Evolutionary conservation across 2,888 invertebrate species (phyloP).

Genomic region (Meghimatium bilineatum): DNA sequence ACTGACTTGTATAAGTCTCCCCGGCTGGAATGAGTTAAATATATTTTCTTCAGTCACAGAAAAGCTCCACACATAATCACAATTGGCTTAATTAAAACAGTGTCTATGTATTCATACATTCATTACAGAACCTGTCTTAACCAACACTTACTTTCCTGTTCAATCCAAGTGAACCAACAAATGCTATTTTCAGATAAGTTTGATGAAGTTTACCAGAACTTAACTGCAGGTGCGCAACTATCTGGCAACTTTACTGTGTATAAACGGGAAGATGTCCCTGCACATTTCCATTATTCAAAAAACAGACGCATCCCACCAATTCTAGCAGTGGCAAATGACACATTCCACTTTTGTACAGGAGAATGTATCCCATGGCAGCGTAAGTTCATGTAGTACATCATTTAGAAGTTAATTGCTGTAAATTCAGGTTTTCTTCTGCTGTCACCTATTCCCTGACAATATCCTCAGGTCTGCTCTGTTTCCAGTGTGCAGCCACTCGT

Average conservation of each 20-base stretch:
- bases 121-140: neutral
- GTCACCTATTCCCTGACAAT: too few relatives aligned
- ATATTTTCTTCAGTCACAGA: too few relatives aligned
- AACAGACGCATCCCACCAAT: slow-evolving; percentile 73
- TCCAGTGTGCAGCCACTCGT: too few relatives aligned
- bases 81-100: too few relatives aligned
- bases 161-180: too few relatives aligned
- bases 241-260: slow-evolving; percentile 67
- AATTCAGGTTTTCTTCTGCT: too few relatives aligned
- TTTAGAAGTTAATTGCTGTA: neutral
- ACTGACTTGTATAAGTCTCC: too few relatives aligned
- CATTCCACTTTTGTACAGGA: slow-evolving; percentile 56
- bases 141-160: too few relatives aligned
- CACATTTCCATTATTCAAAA: slow-evolving; percentile 70
- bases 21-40: too few relatives aligned
- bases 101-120: too few relatives aligned
- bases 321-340: slow-evolving; percentile 69
- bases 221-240: slow-evolving; percentile 55
- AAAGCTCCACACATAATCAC: too few relatives aligned
- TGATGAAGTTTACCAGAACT: slow-evolving; percentile 61
- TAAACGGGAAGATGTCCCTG: slow-evolving; percentile 72
- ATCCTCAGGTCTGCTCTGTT: too few relatives aligned
- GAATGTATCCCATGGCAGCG: neutral
- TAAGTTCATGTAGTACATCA: neutral
- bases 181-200: slow-evolving; percentile 54